Evolutionary conservation across 2,797 vertebrate genomes (phyloP), one percentile per base, ranked within the genome.

Genomic region (Sphaeramia orbicularis): DNA sequence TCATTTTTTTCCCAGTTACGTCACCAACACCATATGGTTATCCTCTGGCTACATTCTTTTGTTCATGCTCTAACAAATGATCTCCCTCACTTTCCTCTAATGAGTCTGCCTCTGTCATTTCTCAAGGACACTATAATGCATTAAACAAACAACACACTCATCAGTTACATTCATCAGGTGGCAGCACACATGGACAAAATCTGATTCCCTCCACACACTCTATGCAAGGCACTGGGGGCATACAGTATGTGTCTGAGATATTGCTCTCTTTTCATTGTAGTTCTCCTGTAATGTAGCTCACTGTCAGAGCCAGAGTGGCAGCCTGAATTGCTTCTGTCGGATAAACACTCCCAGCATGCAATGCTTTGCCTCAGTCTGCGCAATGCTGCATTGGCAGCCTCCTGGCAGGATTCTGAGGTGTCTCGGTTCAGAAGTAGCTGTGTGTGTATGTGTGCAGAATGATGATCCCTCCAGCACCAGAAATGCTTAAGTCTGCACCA

Each of bases 321-420:
- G 86, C 69, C 83, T 77, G 85, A 84, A 90, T 89, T 83, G 82
- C 86, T 82, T 87, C 87, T 89, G 83, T 88, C 64, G 76, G 81
- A 91, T 90, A 89, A 92, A 90, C 78, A 88, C 87, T 92, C 89
- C 88, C 91, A 93, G 87, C 88, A 92, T 92, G 89, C 90, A 91
- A 65, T 86, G 89, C 90, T 87, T 81, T 86, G 57, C 86, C 84
- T 87, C 84, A 83, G 82, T 84, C 86, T 82, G 80, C 74, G 82
- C 84, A 86, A 70, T 91, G 86, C 90, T 90, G 86, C 85, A 91
- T 85, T 84, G 73, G 83, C 85, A 91, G 81, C 82, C 78, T 87
- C 76, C 85, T 87, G 81, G 86, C 78, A 90, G 78, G 74, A 89
- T 86, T 83, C 65, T 80, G 81, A 87, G 81, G 88, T 80, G 82